Base-by-base conservation (phyloP, 2,797 vertebrate species). In the Sebastes baramenuke region DNA sequence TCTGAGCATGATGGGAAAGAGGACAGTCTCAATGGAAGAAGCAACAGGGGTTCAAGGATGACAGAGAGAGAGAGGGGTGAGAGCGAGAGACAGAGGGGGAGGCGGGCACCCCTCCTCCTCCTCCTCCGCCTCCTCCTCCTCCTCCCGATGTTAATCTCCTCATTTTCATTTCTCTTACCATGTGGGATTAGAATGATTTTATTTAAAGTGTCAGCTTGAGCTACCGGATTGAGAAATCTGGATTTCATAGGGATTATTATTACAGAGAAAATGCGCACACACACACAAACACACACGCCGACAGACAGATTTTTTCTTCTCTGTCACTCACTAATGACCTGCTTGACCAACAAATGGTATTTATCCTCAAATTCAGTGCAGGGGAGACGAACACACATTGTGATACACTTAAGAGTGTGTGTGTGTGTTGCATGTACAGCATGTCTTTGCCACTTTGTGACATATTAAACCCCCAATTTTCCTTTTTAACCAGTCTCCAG, bases 171-270 rank as follows among this genome's bases (percentile, higher is more conserved):
- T 99, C 97, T 97, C 96, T 96, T 97, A 96, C 97, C 95, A 96
- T 95, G 96, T 97, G 97, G 97, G 93, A 98, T 99, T 99, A 98
- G 97, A 96, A 97, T 97, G 97, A 98, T 98, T 98, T 98, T 99
- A 99, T 99, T 99, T 98, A 98, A 97, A 99, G 97, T 97, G 97
- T 98, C 97, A 97, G 97, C 96, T 97, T 99, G 97, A 97, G 97
- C 97, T 96, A 92, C 95, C 95, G 96, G 97, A 98, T 98, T 98
- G 97, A 96, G 97, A 93, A 98, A 97, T 97, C 97, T 97, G 97
- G 97, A 97, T 98, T 98, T 98, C 96, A 97, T 95, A 95, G 96
- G 97, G 97, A 99, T 98, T 99, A 98, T 97, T 97, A 92, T 94
- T 91, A 88, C 86, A 89, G 86, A 89, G 76, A 86, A 87, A 86